Evolutionary conservation across 1,140 invertebrate species (phyloP).

Genomic region (Triops cancriformis): DNA sequence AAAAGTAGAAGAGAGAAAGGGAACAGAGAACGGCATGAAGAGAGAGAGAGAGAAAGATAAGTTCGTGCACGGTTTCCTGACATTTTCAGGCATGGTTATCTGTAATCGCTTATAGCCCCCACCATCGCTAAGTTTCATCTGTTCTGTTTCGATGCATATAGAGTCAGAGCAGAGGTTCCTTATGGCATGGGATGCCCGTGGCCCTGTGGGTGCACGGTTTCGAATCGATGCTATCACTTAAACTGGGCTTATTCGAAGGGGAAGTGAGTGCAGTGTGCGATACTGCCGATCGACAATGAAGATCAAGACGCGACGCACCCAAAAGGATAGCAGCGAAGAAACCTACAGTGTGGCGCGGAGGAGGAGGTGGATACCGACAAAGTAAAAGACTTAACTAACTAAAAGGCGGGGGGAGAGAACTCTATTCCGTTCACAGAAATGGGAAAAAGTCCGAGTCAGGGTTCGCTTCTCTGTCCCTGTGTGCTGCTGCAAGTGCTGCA

Average conservation of each 20-base stretch:
- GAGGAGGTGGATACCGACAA: too few relatives aligned
- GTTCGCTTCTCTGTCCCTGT: background rate
- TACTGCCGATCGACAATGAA: conserved; percentile 9
- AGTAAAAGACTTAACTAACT: too few relatives aligned
- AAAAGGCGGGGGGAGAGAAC: background rate
- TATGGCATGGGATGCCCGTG: background rate
- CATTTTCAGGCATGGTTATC: conserved; percentile 13
- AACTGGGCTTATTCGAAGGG: conserved; percentile 13
- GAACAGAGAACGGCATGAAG: too few relatives aligned
- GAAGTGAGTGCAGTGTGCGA: conserved; percentile 9
- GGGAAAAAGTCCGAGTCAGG: background rate
- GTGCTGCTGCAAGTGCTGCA: background rate
- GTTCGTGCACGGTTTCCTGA: conserved; percentile 12
- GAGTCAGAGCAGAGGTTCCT: conserved; percentile 2
- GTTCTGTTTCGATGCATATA: conserved; percentile 14
- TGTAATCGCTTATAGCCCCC: conserved; percentile 7
- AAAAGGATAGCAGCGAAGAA: background rate
- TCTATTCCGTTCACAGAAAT: background rate
- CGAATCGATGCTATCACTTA: conserved; percentile 5
- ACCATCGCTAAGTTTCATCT: conserved; percentile 2
- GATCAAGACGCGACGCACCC: conserved; percentile 1
- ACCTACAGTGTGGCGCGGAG: background rate
- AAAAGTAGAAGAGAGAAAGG: too few relatives aligned
- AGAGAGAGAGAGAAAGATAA: background rate
- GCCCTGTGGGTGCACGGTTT: background rate